phyloP scores from a whole-genome alignment of 2,888 invertebrate genomes.

The Malachius bipustulatus region DNA sequence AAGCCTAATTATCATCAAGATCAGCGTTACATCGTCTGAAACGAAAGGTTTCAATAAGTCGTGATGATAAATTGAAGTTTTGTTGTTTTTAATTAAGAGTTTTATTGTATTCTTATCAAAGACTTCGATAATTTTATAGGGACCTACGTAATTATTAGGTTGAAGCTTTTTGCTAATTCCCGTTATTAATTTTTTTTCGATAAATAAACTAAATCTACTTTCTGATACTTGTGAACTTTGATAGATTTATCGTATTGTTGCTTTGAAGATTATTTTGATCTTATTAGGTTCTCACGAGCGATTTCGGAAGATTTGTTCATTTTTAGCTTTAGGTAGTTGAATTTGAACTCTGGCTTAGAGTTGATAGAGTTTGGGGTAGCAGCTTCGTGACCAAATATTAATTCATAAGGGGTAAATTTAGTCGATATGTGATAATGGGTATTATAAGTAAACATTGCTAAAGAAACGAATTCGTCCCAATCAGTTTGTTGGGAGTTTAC shows the following conservation, averaged over 20 bases:
- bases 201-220: conserved; percentile 10
- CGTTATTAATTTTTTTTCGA: conserved; percentile 10
- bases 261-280: conserved; percentile 25
- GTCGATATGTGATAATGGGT: conserved; percentile 26
- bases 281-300: conserved; percentile 21
- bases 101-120: conserved; percentile 5
- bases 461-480: conserved; percentile 26
- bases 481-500: too few species aligned
- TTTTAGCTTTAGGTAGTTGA: conserved; percentile 21
- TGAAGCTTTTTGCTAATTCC: conserved; percentile 13
- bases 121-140: conserved; percentile 12
- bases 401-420: conserved; percentile 27
- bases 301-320: conserved; percentile 19
- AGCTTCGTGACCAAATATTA: conserved; percentile 29
- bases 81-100: conserved; percentile 6
- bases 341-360: conserved; percentile 14
- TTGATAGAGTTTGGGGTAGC: conserved; percentile 22
- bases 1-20: too few species aligned
- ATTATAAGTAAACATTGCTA: conserved; percentile 28
- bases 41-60: too few species aligned
- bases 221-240: conserved; percentile 12
- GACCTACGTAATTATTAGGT: too few species aligned
- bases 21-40: too few species aligned
- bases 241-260: conserved; percentile 17
- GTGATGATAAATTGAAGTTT: conserved; percentile 8